phyloP scores from a whole-genome alignment of 2,113 vertebrate genomes.

The Gavia stellata region DNA sequence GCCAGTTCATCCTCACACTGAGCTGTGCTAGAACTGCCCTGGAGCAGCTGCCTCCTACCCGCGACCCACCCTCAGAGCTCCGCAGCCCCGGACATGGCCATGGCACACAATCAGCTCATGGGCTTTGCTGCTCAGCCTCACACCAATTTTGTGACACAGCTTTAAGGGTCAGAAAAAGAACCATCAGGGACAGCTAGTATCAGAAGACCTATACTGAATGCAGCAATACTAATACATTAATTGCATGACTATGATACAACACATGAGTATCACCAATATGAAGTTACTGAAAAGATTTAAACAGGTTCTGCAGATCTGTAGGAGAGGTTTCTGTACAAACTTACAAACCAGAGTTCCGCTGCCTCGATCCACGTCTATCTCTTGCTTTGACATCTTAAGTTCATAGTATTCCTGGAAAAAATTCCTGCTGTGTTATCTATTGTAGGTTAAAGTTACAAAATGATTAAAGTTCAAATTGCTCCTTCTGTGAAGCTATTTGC shows the following conservation, averaged over 20 bases:
- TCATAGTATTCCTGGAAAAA: background rate
- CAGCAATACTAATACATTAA: background rate
- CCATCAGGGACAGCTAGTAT: background rate
- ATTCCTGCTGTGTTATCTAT: background rate
- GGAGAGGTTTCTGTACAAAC: background rate
- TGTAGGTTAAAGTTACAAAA: background rate
- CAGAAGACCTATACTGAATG: background rate
- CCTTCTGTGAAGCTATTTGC: background rate
- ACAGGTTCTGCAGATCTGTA: background rate
- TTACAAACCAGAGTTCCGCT: background rate
- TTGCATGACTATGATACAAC: background rate
- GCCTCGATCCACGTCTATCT: background rate
- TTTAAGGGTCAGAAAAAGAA: background rate
- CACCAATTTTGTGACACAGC: background rate
- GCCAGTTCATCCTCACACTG: background rate
- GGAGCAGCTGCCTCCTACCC: background rate
- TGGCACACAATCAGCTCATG: fast-evolving
- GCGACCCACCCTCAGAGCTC: background rate
- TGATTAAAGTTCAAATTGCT: slow-evolving; percentile 18
- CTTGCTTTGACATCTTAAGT: background rate
- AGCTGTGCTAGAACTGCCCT: background rate
- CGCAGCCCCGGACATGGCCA: fast-evolving
- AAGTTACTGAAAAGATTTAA: background rate
- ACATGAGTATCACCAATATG: background rate
- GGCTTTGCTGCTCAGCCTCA: background rate